Conservation (phyloP, 2,113 vertebrate genomes). For the Oreochromis spilurus region DNA sequence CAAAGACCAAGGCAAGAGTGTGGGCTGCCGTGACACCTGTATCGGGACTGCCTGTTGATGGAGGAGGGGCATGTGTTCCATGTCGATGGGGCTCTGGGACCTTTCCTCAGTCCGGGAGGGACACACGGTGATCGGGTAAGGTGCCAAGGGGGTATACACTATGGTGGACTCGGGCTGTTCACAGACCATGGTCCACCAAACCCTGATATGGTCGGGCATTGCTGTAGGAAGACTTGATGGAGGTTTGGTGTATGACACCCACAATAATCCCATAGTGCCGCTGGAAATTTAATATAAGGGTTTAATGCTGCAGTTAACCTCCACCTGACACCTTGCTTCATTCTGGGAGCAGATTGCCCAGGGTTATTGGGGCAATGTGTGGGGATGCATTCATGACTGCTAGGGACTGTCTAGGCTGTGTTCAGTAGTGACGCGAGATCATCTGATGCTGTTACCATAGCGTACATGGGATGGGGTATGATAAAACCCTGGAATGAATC, state of each 20-base stretch:
- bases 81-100: not conserved
- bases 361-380: not conserved
- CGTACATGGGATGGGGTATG: not conserved
- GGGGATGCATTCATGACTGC: not conserved
- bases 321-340: not conserved
- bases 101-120: not conserved
- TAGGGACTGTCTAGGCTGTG: rapidly evolving
- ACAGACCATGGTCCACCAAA: not conserved
- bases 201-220: not conserved
- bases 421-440: not conserved
- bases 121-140: not conserved
- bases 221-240: not conserved
- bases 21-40: not conserved
- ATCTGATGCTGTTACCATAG: not conserved
- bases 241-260: not conserved
- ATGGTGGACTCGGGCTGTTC: not conserved
- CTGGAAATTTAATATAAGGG: not conserved
- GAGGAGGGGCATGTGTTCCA: not conserved
- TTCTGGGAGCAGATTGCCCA: not conserved
- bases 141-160: not conserved
- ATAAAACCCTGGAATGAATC: not conserved
- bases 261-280: not conserved
- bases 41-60: not conserved
- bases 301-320: not conserved
- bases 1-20: not conserved